Evolutionary conservation across 1,140 invertebrate species (phyloP).

Genomic region (Calliphora vicina): DNA sequence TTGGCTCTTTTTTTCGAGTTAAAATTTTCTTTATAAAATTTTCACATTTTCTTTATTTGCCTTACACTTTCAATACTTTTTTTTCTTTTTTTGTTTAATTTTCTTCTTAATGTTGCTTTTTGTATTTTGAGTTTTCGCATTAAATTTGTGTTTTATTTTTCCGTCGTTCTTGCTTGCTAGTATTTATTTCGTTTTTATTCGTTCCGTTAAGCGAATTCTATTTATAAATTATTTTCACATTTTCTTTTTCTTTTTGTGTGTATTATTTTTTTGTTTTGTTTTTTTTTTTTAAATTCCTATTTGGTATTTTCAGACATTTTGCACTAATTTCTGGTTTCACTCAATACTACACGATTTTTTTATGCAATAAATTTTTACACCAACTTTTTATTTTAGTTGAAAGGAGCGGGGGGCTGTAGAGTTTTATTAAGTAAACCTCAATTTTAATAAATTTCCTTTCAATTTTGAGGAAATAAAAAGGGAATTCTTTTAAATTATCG

Average conservation of each 20-base stretch:
- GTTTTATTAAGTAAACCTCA: too few relatives aligned
- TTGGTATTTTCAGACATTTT: slow-evolving; percentile 12
- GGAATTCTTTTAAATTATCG: too few relatives aligned
- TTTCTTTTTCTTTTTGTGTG: not conserved
- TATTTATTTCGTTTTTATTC: slow-evolving; percentile 16
- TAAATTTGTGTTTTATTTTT: not conserved
- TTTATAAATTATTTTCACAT: slow-evolving; percentile 20
- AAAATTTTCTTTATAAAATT: not conserved
- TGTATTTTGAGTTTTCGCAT: not conserved
- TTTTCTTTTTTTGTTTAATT: not conserved
- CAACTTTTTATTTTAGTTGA: not conserved
- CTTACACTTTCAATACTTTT: slow-evolving; percentile 8
- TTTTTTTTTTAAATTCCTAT: slow-evolving; percentile 19
- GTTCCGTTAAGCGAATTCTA: slow-evolving; percentile 35
- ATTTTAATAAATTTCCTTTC: too few relatives aligned
- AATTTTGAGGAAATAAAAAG: too few relatives aligned
- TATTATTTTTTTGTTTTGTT: not conserved
- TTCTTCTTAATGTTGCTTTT: not conserved
- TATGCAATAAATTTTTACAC: not conserved
- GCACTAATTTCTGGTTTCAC: slow-evolving; percentile 24
- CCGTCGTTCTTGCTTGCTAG: too few relatives aligned
- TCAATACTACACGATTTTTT: not conserved
- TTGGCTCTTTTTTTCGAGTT: not conserved
- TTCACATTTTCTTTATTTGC: not conserved
- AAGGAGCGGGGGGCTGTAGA: too few relatives aligned